A percentile compares a stretch with the other conserved stretches of the same genome.
These are phyloP conservation scores for Pitangus sulphuratus DNA, from an alignment of 2,797 vertebrate genomes.

Conservation along the genomic window DNA sequence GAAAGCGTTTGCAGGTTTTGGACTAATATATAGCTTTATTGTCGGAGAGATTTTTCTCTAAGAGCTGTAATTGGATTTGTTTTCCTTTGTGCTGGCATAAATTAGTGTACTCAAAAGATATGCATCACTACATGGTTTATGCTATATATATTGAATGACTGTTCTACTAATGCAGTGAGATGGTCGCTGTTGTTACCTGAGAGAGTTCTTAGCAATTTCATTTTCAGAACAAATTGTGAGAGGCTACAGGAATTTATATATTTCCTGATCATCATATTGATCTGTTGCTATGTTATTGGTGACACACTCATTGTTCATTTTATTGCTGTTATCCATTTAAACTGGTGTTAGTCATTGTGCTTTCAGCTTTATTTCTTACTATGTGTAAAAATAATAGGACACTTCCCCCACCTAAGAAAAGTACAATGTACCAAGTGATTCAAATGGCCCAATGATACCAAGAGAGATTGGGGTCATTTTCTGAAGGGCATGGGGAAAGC, in stretches of 20 bases:
- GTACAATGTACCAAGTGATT: background rate
- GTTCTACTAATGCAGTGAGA: background rate
- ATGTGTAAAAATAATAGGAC: background rate
- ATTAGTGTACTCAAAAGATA: background rate
- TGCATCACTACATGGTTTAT: background rate
- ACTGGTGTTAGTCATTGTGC: background rate
- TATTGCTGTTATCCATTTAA: background rate
- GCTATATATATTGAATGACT: background rate
- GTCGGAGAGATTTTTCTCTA: background rate
- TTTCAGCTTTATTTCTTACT: background rate
- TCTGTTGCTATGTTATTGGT: background rate
- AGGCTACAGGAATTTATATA: background rate
- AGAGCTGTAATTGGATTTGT: background rate
- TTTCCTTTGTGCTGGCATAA: background rate
- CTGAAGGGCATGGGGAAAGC: background rate
- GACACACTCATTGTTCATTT: background rate
- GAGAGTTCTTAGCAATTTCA: background rate
- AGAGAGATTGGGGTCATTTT: background rate
- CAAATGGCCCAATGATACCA: background rate
- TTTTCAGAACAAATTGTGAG: background rate
- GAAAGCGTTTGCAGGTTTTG: background rate
- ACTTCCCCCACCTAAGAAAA: background rate
- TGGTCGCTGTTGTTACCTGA: background rate
- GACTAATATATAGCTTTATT: background rate
- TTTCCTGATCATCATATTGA: background rate